These are phyloP conservation scores for Syrista parreyssii DNA, from an alignment of 2,888 invertebrate species.

Conservation along the genomic window DNA sequence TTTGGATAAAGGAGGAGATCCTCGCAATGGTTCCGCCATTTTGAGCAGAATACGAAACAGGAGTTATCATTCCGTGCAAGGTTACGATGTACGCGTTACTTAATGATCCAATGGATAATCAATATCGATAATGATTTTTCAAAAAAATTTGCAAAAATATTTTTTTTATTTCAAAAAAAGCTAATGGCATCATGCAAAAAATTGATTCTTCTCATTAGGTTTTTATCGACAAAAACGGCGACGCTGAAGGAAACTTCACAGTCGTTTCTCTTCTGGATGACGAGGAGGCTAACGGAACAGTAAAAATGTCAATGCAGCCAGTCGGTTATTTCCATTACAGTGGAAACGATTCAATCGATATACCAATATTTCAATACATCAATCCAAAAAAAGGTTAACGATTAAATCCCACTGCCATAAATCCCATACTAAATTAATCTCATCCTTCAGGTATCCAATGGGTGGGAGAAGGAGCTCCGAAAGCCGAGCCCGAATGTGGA, in stretches of 20 bases:
- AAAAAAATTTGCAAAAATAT: too few relatives aligned
- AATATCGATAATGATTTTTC: neutral
- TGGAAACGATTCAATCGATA: conserved; percentile 65
- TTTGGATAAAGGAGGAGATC: conserved; percentile 74
- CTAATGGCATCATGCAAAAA: neutral
- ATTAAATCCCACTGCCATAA: neutral
- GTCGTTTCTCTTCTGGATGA: conserved; percentile 82
- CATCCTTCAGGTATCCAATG: conserved; percentile 72
- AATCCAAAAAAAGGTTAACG: conserved; percentile 27
- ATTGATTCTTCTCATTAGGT: conserved; percentile 68
- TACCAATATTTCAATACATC: conserved; percentile 32
- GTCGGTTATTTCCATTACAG: conserved; percentile 82
- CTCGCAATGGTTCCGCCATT: conserved; percentile 81
- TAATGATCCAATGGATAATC: neutral
- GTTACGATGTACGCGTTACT: conserved; percentile 78
- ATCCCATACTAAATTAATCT: neutral
- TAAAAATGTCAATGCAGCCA: conserved; percentile 79
- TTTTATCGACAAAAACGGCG: conserved; percentile 87
- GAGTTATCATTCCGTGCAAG: conserved; percentile 81
- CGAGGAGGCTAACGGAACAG: conserved; percentile 67
- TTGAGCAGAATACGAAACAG: conserved; percentile 81
- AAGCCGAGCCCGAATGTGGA: conserved; percentile 86
- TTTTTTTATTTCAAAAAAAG: neutral
- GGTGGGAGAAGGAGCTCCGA: conserved; percentile 80
- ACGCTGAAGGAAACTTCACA: conserved; percentile 93